phyloP scores from a whole-genome alignment of 2,888 invertebrate species.

The Lepidocyrtoides sp. region DNA sequence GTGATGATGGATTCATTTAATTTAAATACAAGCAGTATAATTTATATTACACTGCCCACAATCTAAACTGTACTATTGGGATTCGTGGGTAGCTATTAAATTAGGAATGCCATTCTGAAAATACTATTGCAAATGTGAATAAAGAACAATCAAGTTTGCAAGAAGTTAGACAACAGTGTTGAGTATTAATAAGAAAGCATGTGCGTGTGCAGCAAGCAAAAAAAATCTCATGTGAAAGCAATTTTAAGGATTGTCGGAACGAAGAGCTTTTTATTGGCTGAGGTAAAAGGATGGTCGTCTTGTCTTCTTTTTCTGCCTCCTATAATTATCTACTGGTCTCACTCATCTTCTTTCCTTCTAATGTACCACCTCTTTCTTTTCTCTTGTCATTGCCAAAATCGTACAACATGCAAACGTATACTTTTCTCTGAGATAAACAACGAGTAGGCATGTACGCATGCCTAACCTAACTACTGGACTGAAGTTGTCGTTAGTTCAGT shows the following conservation, averaged over 20 bases:
- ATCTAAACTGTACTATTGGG: too few relatives aligned
- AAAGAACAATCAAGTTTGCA: background rate
- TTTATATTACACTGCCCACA: too few relatives aligned
- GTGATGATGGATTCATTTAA: too few relatives aligned
- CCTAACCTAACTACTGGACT: too few relatives aligned
- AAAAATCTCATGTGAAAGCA: background rate
- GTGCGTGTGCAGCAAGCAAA: background rate
- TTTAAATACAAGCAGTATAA: too few relatives aligned
- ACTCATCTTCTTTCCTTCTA: too few relatives aligned
- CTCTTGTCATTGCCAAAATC: background rate
- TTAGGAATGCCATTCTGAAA: too few relatives aligned
- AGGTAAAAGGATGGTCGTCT: slow-evolving; percentile 23
- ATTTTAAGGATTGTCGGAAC: background rate
- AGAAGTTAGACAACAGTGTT: too few relatives aligned
- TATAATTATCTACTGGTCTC: background rate
- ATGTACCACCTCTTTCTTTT: too few relatives aligned
- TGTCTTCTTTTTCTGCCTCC: background rate
- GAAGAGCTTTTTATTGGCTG: slow-evolving; percentile 7
- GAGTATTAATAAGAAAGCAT: background rate
- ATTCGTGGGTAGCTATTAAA: too few relatives aligned
- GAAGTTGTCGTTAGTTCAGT: too few relatives aligned
- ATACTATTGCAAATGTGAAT: too few relatives aligned
- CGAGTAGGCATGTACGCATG: background rate
- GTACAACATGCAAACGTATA: background rate
- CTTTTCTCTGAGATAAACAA: background rate